A percentile compares a stretch with the other conserved stretches of the same genome.
Evolutionary conservation across 2,113 vertebrate species (phyloP).

Genomic region (Mobula hypostoma): DNA sequence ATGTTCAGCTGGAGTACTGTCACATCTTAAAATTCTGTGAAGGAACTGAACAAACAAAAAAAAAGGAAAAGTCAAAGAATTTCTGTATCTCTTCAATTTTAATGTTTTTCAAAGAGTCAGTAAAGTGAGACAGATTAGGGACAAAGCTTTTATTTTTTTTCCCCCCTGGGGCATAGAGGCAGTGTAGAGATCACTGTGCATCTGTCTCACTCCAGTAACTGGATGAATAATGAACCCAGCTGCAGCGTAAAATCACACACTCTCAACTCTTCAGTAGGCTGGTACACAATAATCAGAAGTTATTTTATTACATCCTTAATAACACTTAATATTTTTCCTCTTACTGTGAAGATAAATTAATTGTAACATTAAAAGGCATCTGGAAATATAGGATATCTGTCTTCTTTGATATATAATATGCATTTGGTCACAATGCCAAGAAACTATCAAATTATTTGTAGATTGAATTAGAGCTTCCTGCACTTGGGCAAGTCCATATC

Average conservation of each 20-base stretch:
- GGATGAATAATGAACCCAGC: background rate
- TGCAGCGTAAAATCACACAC: background rate
- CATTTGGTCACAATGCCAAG: background rate
- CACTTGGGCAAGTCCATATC: no score
- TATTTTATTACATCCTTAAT: background rate
- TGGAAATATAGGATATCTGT: no score
- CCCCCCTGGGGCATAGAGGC: background rate
- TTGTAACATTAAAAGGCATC: background rate
- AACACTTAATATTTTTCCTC: background rate
- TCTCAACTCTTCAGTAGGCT: background rate
- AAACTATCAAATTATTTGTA: background rate
- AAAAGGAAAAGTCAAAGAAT: background rate
- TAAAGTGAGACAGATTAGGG: background rate
- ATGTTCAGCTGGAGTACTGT: background rate
- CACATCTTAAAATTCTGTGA: background rate
- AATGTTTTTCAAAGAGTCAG: background rate
- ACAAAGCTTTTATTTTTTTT: background rate
- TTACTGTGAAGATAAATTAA: background rate
- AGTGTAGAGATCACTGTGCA: background rate
- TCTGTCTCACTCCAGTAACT: background rate
- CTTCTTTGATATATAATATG: no score
- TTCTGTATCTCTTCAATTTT: slow-evolving; percentile 1
- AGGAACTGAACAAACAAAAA: background rate
- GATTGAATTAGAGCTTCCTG: background rate
- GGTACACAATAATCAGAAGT: background rate